Evolutionary conservation across 2,113 vertebrate species (phyloP).

Genomic region (Bagarius yarrelli): DNA sequence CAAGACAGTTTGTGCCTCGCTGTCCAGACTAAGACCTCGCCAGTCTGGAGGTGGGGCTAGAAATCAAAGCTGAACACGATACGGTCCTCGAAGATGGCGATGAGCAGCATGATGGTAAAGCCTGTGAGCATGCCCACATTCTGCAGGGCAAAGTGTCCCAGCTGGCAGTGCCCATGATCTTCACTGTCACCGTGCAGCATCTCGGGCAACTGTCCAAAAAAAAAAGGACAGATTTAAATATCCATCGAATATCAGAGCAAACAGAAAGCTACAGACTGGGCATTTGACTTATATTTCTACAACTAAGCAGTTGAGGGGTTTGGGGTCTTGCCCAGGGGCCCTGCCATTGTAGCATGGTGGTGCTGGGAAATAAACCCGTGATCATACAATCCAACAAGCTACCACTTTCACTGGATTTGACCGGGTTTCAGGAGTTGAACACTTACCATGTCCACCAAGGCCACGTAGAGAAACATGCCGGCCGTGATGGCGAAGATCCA

Average conservation of each 20-base stretch:
- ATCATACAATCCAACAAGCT: no score
- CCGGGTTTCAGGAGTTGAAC: not conserved
- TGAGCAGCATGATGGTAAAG: slow-evolving; percentile 94
- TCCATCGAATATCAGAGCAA: not conserved
- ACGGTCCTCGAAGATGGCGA: slow-evolving; percentile 95
- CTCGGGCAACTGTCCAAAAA: slow-evolving; percentile 82
- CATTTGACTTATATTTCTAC: not conserved
- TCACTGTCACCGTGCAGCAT: slow-evolving; percentile 96
- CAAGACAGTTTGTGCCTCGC: slow-evolving; percentile 47
- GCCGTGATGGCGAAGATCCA: slow-evolving; percentile 98
- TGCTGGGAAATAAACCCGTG: no score
- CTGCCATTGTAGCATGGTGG: no score
- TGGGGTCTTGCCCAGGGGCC: no score
- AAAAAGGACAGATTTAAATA: not conserved
- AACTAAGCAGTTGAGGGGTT: no score
- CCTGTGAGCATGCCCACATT: slow-evolving; percentile 90
- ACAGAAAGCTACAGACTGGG: not conserved
- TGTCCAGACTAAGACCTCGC: slow-evolving; percentile 50
- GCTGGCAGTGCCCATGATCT: slow-evolving; percentile 86
- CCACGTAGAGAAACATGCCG: slow-evolving; percentile 98
- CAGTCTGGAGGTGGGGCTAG: slow-evolving; percentile 59
- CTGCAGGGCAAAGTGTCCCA: slow-evolving; percentile 92
- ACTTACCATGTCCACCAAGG: slow-evolving; percentile 96
- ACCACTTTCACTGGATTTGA: no score
- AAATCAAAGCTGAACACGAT: slow-evolving; percentile 91